Percentiles rank a stretch among this genome's conserved stretches.
Evolutionary conservation across 1,140 invertebrate species (phyloP).

Genomic region (Eufriesea mexicana): DNA sequence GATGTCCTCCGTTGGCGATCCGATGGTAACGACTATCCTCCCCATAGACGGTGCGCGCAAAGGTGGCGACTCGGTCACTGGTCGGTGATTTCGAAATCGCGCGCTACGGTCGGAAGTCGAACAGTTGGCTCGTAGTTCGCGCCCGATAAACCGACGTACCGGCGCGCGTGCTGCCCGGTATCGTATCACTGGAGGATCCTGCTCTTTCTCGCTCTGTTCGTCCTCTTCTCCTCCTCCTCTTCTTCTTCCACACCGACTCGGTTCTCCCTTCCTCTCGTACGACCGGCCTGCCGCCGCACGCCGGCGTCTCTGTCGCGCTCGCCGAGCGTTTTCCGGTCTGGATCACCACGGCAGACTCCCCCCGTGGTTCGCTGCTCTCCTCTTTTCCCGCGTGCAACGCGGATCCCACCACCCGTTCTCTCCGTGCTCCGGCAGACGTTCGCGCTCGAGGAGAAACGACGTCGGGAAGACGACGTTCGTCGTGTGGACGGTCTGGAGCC

Average conservation of each 20-base stretch:
- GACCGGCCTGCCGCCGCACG: conserved; percentile 12
- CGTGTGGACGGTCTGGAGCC: conserved; percentile 56
- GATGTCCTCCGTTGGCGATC: not conserved
- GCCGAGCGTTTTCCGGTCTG: conserved; percentile 24
- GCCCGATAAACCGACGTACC: conserved; percentile 59
- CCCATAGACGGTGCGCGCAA: too few species aligned
- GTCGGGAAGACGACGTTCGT: not conserved
- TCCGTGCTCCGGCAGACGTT: too few species aligned
- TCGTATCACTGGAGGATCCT: conserved; percentile 64
- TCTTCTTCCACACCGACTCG: conserved; percentile 27
- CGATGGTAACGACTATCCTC: not conserved
- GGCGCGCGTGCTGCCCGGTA: conserved; percentile 61
- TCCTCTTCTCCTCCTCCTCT: conserved; percentile 46
- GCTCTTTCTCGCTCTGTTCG: conserved; percentile 56
- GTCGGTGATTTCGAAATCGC: conserved; percentile 1
- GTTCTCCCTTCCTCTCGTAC: conserved; percentile 37
- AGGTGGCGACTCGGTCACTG: not conserved
- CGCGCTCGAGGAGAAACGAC: too few species aligned
- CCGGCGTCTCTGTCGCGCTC: conserved; percentile 34
- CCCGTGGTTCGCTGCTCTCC: too few species aligned
- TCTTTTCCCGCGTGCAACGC: too few species aligned
- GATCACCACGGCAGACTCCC: conserved; percentile 4
- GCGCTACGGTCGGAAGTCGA: conserved; percentile 33
- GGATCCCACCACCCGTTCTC: too few species aligned
- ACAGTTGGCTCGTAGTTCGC: conserved; percentile 39